Evolutionary conservation across 2,113 vertebrate species (phyloP), one percentile per base, ranked within the genome.

Genomic region (Garra rufa): DNA sequence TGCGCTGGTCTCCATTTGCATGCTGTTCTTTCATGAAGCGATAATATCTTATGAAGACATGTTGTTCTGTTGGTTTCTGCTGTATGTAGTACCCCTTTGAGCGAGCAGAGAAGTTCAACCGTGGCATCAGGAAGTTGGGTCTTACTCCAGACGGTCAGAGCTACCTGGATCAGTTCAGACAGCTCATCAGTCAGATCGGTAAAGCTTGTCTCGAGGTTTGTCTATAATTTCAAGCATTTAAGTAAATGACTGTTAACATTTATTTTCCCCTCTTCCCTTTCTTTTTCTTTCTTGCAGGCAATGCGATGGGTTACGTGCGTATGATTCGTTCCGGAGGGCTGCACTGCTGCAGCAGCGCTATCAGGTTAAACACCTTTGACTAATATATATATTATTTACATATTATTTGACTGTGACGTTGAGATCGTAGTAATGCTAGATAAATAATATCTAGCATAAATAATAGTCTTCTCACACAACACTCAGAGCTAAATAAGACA

Each of bases 131-230:
- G 88, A 99, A 99, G 91, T 94, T 99, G 88, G 98, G 98, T 86
- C 95, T 99, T 85, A 97, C 97, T 41, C 98, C 98, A 0, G 98
- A 99, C 71, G 98, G 97, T 65, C 97, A 99, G 92, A 99, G 98
- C 88, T 99, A 99, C 90, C 95, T 99, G 87, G 98, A 99, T 91
- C 98, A 99, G 91, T 99, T 98, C 93, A 95, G 98, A 90, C 98
- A 99, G 86, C 96, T 99, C 81, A 99, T 99, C 92, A 99, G 98
- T 90, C 98, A 99, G 55, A 99, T 99, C n/a, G 98, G 98, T 99
- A 94, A 91, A 34, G 1, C 14, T 30, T 44, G 19, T 14, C n/a
- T 30, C 7, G 9, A 71, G n/a, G n/a, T n/a, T n/a, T n/a, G n/a
- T n/a, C n/a, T n/a, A n/a, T n/a, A n/a, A n/a, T n/a, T n/a, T 34